phyloP scores from a whole-genome alignment of 2,113 vertebrate species.

The Trematocara marginatum region DNA sequence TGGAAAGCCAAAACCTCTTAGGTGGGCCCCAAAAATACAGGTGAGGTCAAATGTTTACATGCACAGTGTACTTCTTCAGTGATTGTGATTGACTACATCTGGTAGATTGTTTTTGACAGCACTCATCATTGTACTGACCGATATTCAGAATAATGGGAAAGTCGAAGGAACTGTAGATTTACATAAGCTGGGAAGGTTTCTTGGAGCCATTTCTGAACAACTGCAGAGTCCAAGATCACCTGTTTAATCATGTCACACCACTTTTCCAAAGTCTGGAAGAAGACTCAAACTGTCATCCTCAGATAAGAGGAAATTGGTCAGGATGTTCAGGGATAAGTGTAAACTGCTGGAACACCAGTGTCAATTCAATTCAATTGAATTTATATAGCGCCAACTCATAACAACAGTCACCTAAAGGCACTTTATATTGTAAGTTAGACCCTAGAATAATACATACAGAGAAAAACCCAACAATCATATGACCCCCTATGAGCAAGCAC shows the following conservation, averaged over 20 bases:
- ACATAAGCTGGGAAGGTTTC: not conserved
- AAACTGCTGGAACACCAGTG: not conserved
- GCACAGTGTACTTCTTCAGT: not conserved
- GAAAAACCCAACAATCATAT: not conserved
- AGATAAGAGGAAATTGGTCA: not conserved
- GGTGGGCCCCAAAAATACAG: not conserved
- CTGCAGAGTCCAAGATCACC: not conserved
- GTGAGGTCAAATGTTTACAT: not conserved
- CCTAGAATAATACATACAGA: not conserved
- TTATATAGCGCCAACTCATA: not conserved
- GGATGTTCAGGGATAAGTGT: not conserved
- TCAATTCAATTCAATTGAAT: not conserved
- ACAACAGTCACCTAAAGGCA: fast-evolving
- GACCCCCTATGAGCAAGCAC: not conserved
- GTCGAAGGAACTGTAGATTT: not conserved
- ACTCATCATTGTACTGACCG: not conserved
- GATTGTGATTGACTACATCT: not conserved
- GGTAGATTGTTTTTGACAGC: not conserved
- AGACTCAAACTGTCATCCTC: not conserved
- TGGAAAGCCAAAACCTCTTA: not conserved
- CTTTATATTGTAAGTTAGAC: not conserved
- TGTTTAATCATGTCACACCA: not conserved
- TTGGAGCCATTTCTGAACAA: not conserved
- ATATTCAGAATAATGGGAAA: not conserved
- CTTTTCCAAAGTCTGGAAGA: not conserved